phyloP scores from a whole-genome alignment of 2,888 invertebrate genomes.

The Agonopterix subpropinquella region DNA sequence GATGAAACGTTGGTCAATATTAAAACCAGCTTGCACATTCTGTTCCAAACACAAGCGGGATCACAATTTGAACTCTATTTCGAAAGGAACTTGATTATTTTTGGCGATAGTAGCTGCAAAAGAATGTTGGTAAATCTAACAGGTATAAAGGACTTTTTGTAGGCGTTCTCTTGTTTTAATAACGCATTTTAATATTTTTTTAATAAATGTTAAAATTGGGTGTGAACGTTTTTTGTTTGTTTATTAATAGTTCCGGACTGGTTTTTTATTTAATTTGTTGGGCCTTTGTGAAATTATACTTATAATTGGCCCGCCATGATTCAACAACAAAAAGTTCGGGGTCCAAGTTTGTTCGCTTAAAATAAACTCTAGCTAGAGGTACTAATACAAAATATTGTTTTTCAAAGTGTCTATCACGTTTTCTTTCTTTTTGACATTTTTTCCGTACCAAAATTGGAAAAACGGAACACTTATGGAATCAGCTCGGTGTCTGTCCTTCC shows the following conservation, averaged over 20 bases:
- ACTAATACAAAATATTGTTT: too few relatives aligned
- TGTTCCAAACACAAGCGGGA: not conserved
- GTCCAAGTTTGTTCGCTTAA: too few relatives aligned
- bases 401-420: too few relatives aligned
- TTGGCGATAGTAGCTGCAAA: not conserved
- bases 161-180: constrained; percentile 53
- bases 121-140: constrained; percentile 7
- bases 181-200: constrained; percentile 45
- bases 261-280: constrained; percentile 40
- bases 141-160: constrained; percentile 41
- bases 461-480: too few relatives aligned
- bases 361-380: too few relatives aligned
- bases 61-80: constrained; percentile 16
- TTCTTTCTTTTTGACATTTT: too few relatives aligned
- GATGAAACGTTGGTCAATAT: constrained; percentile 43
- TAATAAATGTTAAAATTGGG: constrained; percentile 48
- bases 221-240: constrained; percentile 52
- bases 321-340: not conserved
- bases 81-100: not conserved
- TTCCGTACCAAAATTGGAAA: too few relatives aligned
- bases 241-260: constrained; percentile 34
- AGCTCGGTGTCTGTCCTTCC: too few relatives aligned
- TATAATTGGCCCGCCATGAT: constrained; percentile 9
- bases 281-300: constrained; percentile 21
- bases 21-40: constrained; percentile 16